Base-by-base conservation (phyloP, 2,888 invertebrate species). In the Anthrax anthrax region DNA sequence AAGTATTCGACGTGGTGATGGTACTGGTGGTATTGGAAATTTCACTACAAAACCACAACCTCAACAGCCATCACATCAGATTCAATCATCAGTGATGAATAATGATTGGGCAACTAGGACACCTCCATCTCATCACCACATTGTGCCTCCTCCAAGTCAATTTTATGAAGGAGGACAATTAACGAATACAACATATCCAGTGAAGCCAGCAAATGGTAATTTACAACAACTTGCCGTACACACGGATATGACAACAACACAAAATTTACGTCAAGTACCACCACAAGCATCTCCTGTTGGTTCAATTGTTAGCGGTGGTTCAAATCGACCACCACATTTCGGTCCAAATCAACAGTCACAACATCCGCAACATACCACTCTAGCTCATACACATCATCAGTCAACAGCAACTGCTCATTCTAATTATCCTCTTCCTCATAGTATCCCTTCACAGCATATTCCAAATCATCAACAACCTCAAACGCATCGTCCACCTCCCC, bases 221-320 rank as follows among this genome's bases (percentile, higher is more conserved):
- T 12, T 52, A 47, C 46, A 52, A 34, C 57, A 64, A 58, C 39
- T 65, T 39, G 63, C 63, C 4, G 63, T 65, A 29, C 64, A 63
- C 42, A 65, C 64, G 4, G 65, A 65, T 49, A 52, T 56, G 2
- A 51, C 45, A 40, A 47, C 43, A 8, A 42, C 47, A 32, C 29
- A 32, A 32, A 52, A 52, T 45, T 51, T 53, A 37, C 56, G 59
- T 6, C 53, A 53, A 37, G 67, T 72, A 65, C 67, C 72, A 65
- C 67, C 72, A 65, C 59, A 76, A 67, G 63, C 72, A 62, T 62
- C 74, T 62, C 66, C 66, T 2, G 65, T 61, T 16, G 63, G 62
- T 32, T 67, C 65, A 2, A 58, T 62, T 51, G 60, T 60, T 56
- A 72, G 56, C 63, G n/a, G n/a, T n/a, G n/a, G n/a, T n/a, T 70